These are phyloP conservation scores for Adelges cooleyi DNA, from an alignment of 1,140 invertebrate genomes.

Conservation along the genomic window DNA sequence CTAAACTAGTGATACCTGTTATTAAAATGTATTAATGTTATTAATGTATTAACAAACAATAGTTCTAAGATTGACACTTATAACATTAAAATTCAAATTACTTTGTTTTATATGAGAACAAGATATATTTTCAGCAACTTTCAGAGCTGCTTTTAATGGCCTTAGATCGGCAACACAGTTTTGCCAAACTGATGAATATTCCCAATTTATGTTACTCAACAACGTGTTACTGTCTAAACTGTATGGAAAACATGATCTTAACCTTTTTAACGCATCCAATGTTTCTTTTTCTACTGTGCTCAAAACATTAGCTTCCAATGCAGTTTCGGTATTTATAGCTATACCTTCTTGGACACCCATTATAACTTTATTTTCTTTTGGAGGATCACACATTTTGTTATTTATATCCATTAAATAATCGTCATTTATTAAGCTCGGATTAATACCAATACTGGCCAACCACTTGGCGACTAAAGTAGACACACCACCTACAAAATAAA, in stretches of 20 bases:
- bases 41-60: neutral
- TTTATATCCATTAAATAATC: slow-evolving; percentile 39
- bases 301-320: slow-evolving; percentile 33
- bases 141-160: slow-evolving; percentile 50
- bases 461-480: slow-evolving; percentile 72
- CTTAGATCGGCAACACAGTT: slow-evolving; percentile 58
- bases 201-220: slow-evolving; percentile 78
- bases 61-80: neutral
- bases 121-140: slow-evolving; percentile 49
- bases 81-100: slow-evolving; percentile 27
- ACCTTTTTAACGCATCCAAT: slow-evolving; percentile 40
- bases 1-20: slow-evolving; percentile 59
- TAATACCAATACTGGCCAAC: slow-evolving; percentile 56
- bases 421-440: slow-evolving; percentile 45
- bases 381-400: neutral
- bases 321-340: slow-evolving; percentile 30
- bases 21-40: slow-evolving; percentile 3
- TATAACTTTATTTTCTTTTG: neutral
- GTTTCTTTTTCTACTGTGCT: slow-evolving; percentile 29
- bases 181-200: slow-evolving; percentile 75
- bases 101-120: slow-evolving; percentile 54
- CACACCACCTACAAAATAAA: slow-evolving; percentile 52
- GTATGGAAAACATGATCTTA: slow-evolving; percentile 68
- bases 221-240: slow-evolving; percentile 67
- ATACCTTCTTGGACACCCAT: slow-evolving; percentile 29